Evolutionary conservation across 2,888 invertebrate species (phyloP).

Genomic region (Euphydryas editha): DNA sequence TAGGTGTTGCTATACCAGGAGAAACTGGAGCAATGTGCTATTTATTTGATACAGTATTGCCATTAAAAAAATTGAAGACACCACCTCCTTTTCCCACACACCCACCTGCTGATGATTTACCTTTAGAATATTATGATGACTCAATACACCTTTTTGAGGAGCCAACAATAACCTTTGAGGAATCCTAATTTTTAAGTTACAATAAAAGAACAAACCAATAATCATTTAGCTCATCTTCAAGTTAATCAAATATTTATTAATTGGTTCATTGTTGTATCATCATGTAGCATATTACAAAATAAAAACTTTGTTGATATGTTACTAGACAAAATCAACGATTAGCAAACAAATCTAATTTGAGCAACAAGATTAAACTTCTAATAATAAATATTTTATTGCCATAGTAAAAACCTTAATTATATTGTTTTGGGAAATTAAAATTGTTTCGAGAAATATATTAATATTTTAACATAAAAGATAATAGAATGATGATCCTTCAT

Average conservation of each 20-base stretch:
- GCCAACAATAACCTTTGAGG: conserved; percentile 87
- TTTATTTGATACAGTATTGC: conserved; percentile 91
- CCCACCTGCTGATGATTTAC: conserved; percentile 84
- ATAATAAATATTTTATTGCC: too few relatives aligned
- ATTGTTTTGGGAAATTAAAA: too few relatives aligned
- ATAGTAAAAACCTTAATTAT: too few relatives aligned
- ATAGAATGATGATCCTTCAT: too few relatives aligned
- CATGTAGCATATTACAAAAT: background rate
- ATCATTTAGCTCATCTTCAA: background rate
- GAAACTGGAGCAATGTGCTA: conserved; percentile 90
- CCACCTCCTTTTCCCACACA: conserved; percentile 93
- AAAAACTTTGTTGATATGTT: too few relatives aligned
- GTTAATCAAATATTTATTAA: background rate
- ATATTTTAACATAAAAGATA: too few relatives aligned
- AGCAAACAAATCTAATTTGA: background rate
- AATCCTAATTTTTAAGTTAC: conserved; percentile 42
- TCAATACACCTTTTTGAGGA: conserved; percentile 89
- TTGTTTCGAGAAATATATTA: too few relatives aligned
- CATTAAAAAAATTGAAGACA: conserved; percentile 81
- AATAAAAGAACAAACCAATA: background rate
- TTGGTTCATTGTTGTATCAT: background rate
- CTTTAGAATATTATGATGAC: conserved; percentile 90
- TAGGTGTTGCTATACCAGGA: conserved; percentile 92
- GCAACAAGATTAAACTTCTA: too few relatives aligned
- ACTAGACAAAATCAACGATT: too few relatives aligned